These are phyloP conservation scores for Hemibagrus guttatus DNA, from an alignment of 2,797 vertebrate genomes.

Conservation along the genomic window DNA sequence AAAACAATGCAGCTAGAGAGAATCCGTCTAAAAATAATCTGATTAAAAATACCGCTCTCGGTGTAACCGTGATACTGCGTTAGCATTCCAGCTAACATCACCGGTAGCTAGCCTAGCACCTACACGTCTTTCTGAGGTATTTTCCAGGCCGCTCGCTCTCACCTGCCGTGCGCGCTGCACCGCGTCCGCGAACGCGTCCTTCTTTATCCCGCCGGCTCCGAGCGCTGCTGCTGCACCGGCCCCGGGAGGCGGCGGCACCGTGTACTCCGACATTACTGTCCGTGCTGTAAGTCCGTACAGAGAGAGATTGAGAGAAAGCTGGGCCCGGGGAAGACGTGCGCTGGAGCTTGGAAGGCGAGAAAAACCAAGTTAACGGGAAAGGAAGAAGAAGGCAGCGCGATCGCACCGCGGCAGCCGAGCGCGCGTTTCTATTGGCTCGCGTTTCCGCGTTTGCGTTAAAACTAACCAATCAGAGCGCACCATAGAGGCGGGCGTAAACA, in stretches of 20 bases:
- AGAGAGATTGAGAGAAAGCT: slow-evolving; percentile 58
- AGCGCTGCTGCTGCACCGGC: slow-evolving; percentile 70
- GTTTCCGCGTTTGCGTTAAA: background rate
- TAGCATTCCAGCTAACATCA: background rate
- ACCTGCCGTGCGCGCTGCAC: slow-evolving; percentile 93
- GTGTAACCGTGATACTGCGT: too few relatives aligned
- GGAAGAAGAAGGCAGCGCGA: slow-evolving; percentile 48
- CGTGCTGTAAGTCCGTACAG: slow-evolving; percentile 44
- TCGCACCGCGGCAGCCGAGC: slow-evolving; percentile 19
- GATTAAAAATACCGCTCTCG: too few relatives aligned
- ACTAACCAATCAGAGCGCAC: slow-evolving; percentile 37
- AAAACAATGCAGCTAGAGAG: background rate
- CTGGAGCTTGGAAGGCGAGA: slow-evolving; percentile 78
- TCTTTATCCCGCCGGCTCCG: slow-evolving; percentile 81
- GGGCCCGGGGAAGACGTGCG: slow-evolving; percentile 73
- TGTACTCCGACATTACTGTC: slow-evolving; percentile 82
- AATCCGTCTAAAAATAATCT: too few relatives aligned
- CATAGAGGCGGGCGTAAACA: background rate
- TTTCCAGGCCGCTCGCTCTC: slow-evolving; percentile 39
- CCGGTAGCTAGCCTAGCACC: background rate
- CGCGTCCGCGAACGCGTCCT: slow-evolving; percentile 92
- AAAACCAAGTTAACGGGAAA: slow-evolving; percentile 9
- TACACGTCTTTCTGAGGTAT: background rate
- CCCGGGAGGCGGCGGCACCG: slow-evolving; percentile 81
- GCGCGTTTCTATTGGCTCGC: slow-evolving; percentile 43